Evolutionary conservation across 64 coral and sea anemone genomes (phyloP), one percentile per base, ranked within the genome.

Genomic region (Actinia equina): DNA sequence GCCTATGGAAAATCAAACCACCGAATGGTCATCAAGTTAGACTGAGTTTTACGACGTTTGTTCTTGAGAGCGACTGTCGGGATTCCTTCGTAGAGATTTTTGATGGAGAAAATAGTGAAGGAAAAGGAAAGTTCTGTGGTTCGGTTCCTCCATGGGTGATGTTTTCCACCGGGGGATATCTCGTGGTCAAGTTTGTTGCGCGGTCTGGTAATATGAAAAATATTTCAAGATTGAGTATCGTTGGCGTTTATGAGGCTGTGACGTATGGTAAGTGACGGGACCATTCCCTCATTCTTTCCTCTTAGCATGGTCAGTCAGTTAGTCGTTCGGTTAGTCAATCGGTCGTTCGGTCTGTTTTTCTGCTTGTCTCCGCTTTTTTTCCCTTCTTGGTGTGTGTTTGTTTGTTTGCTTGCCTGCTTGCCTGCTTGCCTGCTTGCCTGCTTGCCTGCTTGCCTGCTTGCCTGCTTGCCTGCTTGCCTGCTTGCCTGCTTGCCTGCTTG

Each of bases 41-140:
- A 85, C 42, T 85, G 83, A 63, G 42, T 19, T 85, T 85, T 53
- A 11, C 17, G 20, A 53, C 62, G 22, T 85, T 85, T 60, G 5
- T n/a, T 19, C 19, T 84, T 4, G 59, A 42, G 7, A 63, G 41
- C 13, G 83, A 85, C 56, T 85, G 83, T 44, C 4, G 7, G 3
- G 41, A 61, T 18, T 17, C 30, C 22, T 60, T 43, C n/a, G 30
- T 85, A 30, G 20, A 85, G 59, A 60, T 85, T 53, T 63, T 62
- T 61, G 83, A 85, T 60, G 25, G 83, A 44, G 78, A 81, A 53
- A 5, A 60, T 63, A 63, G 43, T 7, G 44, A 60, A 62, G 42
- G 41, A 5, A 71, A 71, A 42, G 83, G 83, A 60, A 63, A 61
- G 41, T 85, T 85, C 26, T 85, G 83, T 59, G 83, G 83, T 14